These are phyloP conservation scores for Ceratina calcarata DNA, from an alignment of 1,140 invertebrate species.

Conservation along the genomic window DNA sequence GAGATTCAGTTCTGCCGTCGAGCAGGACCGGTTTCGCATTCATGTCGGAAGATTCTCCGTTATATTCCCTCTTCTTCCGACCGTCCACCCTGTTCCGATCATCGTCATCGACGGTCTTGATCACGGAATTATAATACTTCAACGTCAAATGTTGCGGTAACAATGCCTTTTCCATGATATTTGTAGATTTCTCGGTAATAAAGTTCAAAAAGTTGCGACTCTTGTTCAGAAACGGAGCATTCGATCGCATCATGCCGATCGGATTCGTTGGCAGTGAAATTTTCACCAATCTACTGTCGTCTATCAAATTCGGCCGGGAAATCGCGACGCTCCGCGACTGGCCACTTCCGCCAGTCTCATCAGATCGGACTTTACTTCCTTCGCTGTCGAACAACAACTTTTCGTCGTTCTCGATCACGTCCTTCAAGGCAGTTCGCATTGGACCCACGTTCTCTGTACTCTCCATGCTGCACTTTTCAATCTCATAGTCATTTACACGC, in stretches of 20 bases:
- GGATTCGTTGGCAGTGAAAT: conserved; percentile 73
- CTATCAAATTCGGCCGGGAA: conserved; percentile 58
- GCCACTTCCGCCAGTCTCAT: not conserved
- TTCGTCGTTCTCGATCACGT: not conserved
- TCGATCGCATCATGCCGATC: conserved; percentile 74
- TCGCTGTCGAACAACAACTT: not conserved
- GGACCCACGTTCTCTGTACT: not conserved
- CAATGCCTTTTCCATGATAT: conserved; percentile 77
- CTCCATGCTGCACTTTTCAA: not conserved
- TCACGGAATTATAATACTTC: conserved; percentile 63
- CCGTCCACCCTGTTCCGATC: not conserved
- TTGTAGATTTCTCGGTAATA: conserved; percentile 78
- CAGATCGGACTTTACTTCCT: not conserved
- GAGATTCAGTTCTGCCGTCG: not conserved
- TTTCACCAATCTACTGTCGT: conserved; percentile 74
- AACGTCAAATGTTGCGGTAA: conserved; percentile 70
- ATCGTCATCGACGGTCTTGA: conserved; percentile 51
- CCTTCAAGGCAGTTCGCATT: no score
- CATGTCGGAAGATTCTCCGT: conserved; percentile 8
- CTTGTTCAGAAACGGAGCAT: conserved; percentile 75
- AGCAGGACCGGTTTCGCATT: conserved; percentile 1
- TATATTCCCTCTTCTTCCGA: not conserved
- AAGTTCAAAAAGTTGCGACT: conserved; percentile 75
- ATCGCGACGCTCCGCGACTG: conserved; percentile 1
- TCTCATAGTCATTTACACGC: not conserved